These are phyloP conservation scores for Pomacea maculata DNA, from an alignment of 1,140 invertebrate genomes.

Conservation along the genomic window DNA sequence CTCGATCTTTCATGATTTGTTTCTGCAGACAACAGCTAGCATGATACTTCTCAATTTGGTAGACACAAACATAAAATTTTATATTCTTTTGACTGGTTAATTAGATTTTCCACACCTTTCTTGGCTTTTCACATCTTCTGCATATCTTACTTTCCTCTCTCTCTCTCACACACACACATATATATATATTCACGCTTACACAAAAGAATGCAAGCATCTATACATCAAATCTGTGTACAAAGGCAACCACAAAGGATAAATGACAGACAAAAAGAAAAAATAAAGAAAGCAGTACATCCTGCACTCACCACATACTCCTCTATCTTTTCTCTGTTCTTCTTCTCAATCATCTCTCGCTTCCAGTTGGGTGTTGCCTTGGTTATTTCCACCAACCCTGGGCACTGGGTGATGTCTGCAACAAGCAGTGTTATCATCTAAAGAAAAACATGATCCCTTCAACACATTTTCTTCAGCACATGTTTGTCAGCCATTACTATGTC, in stretches of 20 bases:
- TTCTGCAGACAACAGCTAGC: conserved; percentile 33
- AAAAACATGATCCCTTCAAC: too few species aligned
- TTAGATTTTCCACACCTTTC: not conserved
- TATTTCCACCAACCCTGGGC: conserved; percentile 53
- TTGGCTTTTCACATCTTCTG: not conserved
- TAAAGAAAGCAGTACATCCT: too few species aligned
- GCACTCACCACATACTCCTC: conserved; percentile 48
- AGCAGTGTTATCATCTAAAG: too few species aligned
- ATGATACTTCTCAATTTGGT: conserved; percentile 9
- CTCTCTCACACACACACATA: not conserved
- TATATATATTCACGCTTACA: not conserved
- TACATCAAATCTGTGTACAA: not conserved
- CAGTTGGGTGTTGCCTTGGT: conserved; percentile 50
- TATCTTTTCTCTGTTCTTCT: conserved; percentile 58
- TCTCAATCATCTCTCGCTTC: conserved; percentile 57
- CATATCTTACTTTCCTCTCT: not conserved
- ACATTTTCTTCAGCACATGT: too few species aligned
- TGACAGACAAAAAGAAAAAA: not conserved
- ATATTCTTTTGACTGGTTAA: not conserved
- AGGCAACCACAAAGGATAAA: not conserved
- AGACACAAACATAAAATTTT: not conserved
- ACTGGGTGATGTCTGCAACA: conserved; percentile 50
- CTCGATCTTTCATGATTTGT: conserved; percentile 45
- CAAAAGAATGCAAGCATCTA: not conserved
- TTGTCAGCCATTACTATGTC: too few species aligned